Base-by-base conservation (phyloP, 2,797 vertebrate genomes). In the Intellagama lesueurii region DNA sequence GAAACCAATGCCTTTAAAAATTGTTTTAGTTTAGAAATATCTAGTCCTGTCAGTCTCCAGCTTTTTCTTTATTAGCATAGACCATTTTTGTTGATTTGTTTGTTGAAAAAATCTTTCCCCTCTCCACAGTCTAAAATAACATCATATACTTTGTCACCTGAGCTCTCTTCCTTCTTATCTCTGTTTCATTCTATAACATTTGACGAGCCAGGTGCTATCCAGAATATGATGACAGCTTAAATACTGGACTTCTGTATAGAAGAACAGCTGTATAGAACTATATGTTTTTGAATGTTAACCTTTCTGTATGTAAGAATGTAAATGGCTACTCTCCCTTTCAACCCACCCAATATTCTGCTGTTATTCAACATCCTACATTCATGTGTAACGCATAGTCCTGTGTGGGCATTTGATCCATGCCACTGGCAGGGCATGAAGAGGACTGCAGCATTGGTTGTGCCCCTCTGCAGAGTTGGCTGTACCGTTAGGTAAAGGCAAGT, bases 361-460 rank as follows among this genome's bases (percentile, higher is more conserved):
- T 16, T 52, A 49, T 56, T 26, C 47, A 35, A 69, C 68, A 35
- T 85, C 35, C 49, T 26, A 16, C 14, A 14, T 7, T 5, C 19
- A 22, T 52, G 47, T 19, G 22, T 17, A 83, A 83, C 52, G 69
- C 49, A 26, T 30, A 44, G 40, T 3, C 16, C 8, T 30, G 12
- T 32, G 30, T n/a, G 16, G 78, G 17, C 7, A 22, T 80, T 32
- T 28, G n/a, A 8, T 60, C 49, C n/a, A 32, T 81, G 7, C 78
- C 49, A 52, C 14, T 79, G 30, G 16, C 19, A 32, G n/a, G 1
- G 1, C 30, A 19, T 32, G 6, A 60, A 22, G 49, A 3, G 19
- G 2, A 1, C 2, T 3, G n/a, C 8, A 14, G n/a, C 1, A n/a
- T 7, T 32, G 17, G 5, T 22, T 32, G 44, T 17, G n/a, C 49